Percentiles rank a stretch among this genome's conserved stretches.
Conservation (phyloP, 1,140 invertebrate species). For the Pseudomyrmex flavicornis region DNA sequence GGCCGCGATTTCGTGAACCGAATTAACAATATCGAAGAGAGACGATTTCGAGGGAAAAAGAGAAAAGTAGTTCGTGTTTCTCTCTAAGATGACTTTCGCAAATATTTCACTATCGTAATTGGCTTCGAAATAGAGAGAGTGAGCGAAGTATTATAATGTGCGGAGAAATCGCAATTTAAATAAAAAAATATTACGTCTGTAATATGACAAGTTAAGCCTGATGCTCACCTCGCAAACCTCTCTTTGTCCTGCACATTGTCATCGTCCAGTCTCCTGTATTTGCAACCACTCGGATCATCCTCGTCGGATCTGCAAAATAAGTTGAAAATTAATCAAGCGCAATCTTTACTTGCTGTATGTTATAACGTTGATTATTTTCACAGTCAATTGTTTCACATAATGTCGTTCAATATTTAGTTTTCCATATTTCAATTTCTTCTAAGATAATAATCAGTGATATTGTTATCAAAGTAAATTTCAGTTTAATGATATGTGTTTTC, state of each 20-base stretch:
- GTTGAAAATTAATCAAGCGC: background rate
- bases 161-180: background rate
- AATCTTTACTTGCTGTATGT: background rate
- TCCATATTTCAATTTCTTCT: too few relatives aligned
- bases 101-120: background rate
- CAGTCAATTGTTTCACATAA: slow-evolving; percentile 5
- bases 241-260: slow-evolving; percentile 98
- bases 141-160: background rate
- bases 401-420: too few relatives aligned
- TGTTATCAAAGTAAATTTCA: background rate
- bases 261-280: slow-evolving; percentile 95
- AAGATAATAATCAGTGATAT: too few relatives aligned
- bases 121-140: background rate
- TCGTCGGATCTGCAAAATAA: slow-evolving; percentile 90
- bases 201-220: slow-evolving; percentile 63
- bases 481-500: background rate
- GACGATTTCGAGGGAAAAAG: slow-evolving; percentile 15
- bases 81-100: slow-evolving; percentile 20
- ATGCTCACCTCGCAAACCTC: slow-evolving; percentile 94
- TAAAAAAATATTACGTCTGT: background rate
- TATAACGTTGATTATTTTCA: background rate
- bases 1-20: slow-evolving; percentile 70
- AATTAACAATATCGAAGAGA: slow-evolving; percentile 66
- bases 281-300: slow-evolving; percentile 92
- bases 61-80: background rate